Evolutionary conservation across 1,140 invertebrate species (phyloP).

Genomic region (Calosoma granatense): DNA sequence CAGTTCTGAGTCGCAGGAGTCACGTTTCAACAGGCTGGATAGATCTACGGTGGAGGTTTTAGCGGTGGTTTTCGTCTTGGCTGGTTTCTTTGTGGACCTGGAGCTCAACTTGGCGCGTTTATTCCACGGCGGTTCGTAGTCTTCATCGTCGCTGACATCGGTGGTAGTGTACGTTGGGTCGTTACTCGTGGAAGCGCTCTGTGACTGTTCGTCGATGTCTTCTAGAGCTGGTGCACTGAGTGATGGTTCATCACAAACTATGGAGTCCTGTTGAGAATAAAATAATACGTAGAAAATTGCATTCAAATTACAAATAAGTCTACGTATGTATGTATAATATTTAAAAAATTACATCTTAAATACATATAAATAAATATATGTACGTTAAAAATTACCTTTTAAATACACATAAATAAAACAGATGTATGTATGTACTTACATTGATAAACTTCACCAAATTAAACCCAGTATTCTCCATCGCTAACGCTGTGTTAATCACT

Average conservation of each 20-base stretch:
- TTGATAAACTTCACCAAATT: conserved; percentile 24
- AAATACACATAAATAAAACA: too few species aligned
- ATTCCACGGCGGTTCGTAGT: conserved; percentile 24
- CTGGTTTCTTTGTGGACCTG: conserved; percentile 5
- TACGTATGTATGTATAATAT: too few species aligned
- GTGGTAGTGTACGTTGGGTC: neutral
- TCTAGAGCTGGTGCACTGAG: conserved; percentile 12
- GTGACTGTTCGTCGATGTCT: conserved; percentile 12
- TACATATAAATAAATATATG: conserved; percentile 9
- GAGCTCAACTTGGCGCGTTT: conserved; percentile 8
- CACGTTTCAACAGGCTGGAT: neutral
- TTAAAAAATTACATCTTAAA: neutral
- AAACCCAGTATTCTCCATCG: conserved; percentile 22
- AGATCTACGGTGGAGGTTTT: conserved; percentile 13
- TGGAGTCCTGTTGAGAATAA: conserved; percentile 11
- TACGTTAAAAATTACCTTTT: too few species aligned
- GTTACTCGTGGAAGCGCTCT: conserved; percentile 9
- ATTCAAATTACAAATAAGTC: conserved; percentile 10
- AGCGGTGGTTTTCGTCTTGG: conserved; percentile 9
- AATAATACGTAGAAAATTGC: conserved; percentile 7
- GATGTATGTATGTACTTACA: too few species aligned
- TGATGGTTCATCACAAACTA: conserved; percentile 13
- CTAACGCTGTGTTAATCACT: conserved; percentile 25
- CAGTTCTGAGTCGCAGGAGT: neutral
- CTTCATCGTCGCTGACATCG: conserved; percentile 23